Evolutionary conservation across 2,113 vertebrate species (phyloP), one percentile per base, ranked within the genome.

Genomic region (Grammomys surdaster): DNA sequence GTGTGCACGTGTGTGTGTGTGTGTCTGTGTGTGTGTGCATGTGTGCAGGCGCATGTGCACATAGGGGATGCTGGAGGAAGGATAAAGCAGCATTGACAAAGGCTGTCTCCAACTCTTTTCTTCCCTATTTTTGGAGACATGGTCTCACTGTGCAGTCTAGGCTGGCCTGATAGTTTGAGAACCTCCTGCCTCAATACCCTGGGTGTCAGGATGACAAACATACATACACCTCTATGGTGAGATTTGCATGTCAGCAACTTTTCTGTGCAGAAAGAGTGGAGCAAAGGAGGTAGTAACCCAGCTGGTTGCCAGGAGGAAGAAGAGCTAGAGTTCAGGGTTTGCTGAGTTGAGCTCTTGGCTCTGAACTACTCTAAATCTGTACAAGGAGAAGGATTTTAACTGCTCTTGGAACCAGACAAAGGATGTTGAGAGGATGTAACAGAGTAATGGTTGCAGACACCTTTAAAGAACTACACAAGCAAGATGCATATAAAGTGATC

Each of bases 391-490:
- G 14, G 33, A 60, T 85, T 56, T 58, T 19, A 70, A 84, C 81
- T 54, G 33, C 85, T 94, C 76, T 70, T 89, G 60, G 87, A 88
- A 88, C 43, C 65, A 56, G 51, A 63, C 40, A 72, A 46, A 70
- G 75, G 72, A 46, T 91, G 63, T 77, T 65, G 51, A 91, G 93
- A 65, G 84, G 82, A 89, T 33, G 48, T 72, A 91, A 54, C 65
- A 58, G 84, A 87, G 46, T 60, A 12, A 75, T 8, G 43, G 78
- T 40, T 69, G 26, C 28, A 51, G 91, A 89, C 0, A 2, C 17
- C 60, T 93, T 91, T 91, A 82, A 89, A 84, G 86, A 9, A 1
- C 28, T 58, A 17, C 67, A 46, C 51, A 33, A 81, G 46, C 7
- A 7, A 58, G 51, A 46, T 26, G 36, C 17, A 46, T 19, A 33